Evolutionary conservation across 2,797 vertebrate genomes (phyloP).

Genomic region (Eulemur rubriventer): DNA sequence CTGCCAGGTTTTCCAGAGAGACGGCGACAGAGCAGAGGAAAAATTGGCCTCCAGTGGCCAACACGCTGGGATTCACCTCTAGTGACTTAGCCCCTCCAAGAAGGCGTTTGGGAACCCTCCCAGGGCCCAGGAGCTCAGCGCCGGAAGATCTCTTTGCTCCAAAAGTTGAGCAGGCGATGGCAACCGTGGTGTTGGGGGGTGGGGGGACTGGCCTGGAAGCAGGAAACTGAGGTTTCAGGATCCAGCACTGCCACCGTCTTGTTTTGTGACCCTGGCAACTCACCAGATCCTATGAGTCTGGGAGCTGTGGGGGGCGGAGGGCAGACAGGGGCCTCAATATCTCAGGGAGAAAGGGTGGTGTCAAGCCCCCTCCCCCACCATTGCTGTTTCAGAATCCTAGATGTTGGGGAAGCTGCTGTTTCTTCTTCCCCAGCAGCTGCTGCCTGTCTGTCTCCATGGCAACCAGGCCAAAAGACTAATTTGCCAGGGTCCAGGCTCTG

Average conservation of each 20-base stretch:
- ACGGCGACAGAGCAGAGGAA: not conserved
- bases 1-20: conserved; percentile 55
- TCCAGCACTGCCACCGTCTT: not conserved
- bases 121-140: not conserved
- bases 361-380: conserved; percentile 31
- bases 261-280: conserved; percentile 16
- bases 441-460: conserved; percentile 81
- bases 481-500: conserved; percentile 61
- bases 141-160: conserved; percentile 24
- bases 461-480: conserved; percentile 80
- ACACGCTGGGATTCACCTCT: conserved; percentile 20
- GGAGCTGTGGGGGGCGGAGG: not conserved
- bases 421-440: conserved; percentile 73
- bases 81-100: not conserved
- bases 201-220: not conserved
- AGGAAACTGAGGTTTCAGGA: not conserved
- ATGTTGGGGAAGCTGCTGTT: conserved; percentile 42
- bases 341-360: conserved; percentile 9
- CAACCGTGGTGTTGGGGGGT: not conserved
- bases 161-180: not conserved
- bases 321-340: not conserved
- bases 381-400: conserved; percentile 44
- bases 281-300: not conserved
- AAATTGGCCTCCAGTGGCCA: conserved; percentile 64
- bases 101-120: not conserved